A percentile compares a stretch with the other conserved stretches of the same genome.
These are phyloP conservation scores for Apodemia zela DNA, from an alignment of 2,888 invertebrate genomes.

Conservation along the genomic window DNA sequence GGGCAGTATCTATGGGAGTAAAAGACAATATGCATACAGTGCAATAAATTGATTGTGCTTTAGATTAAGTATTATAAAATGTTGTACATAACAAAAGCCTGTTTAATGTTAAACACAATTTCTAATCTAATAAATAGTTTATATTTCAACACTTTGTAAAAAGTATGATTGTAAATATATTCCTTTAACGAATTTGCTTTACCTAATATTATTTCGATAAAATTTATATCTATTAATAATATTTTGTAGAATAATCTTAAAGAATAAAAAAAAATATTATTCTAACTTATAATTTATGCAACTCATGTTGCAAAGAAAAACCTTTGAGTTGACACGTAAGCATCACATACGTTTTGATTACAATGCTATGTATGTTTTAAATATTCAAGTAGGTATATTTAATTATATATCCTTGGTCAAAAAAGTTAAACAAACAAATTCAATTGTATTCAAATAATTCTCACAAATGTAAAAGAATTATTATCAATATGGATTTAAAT, in stretches of 20 bases:
- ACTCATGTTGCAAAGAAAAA: background rate
- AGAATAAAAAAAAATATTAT: background rate
- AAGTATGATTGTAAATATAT: conserved; percentile 25
- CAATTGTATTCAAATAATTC: no score
- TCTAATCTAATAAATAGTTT: conserved; percentile 30
- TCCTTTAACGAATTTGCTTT: conserved; percentile 17
- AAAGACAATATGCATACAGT: conserved; percentile 49
- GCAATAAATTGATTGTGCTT: conserved; percentile 50
- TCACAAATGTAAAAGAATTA: no score
- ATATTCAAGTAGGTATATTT: no score
- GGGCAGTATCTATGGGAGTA: conserved; percentile 28
- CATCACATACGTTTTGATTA: background rate
- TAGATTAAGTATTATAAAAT: conserved; percentile 33
- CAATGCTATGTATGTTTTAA: no score
- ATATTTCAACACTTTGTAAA: conserved; percentile 14
- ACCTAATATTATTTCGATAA: conserved; percentile 7
- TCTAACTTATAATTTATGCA: background rate
- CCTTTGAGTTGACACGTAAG: background rate
- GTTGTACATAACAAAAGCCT: conserved; percentile 31
- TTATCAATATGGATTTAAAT: no score
- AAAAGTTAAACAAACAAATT: no score
- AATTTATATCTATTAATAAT: background rate
- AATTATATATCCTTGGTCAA: no score
- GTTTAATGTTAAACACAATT: conserved; percentile 4
- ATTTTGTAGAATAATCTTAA: background rate